A percentile compares a stretch with the other conserved stretches of the same genome.
These are phyloP conservation scores for Sphaerodactylus townsendi DNA, from an alignment of 2,113 vertebrate species.

Conservation along the genomic window DNA sequence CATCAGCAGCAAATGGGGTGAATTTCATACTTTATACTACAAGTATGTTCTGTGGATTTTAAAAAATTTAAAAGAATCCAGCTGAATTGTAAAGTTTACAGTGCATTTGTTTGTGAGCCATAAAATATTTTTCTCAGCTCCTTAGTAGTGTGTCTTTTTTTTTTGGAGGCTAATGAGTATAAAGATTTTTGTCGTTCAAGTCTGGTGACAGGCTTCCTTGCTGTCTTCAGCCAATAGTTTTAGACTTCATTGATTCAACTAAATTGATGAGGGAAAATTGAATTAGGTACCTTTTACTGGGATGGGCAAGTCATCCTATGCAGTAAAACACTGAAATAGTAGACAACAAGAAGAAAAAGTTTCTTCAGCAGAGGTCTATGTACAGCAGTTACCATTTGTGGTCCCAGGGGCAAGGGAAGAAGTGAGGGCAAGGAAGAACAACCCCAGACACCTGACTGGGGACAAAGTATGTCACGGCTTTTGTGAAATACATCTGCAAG, in stretches of 20 bases:
- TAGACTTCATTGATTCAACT: not conserved
- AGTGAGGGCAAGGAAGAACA: no score
- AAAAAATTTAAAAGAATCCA: not conserved
- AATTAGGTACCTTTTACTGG: constrained; percentile 1
- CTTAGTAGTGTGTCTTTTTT: not conserved
- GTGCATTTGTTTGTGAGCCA: not conserved
- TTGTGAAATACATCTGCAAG: no score
- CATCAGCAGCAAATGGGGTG: no score
- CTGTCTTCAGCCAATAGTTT: not conserved
- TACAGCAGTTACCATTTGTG: not conserved
- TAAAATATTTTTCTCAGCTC: not conserved
- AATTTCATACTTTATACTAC: not conserved
- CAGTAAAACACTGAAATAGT: not conserved
- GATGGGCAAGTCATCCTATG: not conserved
- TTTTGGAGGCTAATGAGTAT: not conserved
- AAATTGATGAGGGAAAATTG: not conserved
- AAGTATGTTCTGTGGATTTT: not conserved
- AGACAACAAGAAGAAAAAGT: not conserved
- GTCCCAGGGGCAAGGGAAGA: no score
- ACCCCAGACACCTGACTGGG: no score
- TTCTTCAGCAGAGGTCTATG: not conserved
- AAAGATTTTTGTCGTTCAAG: not conserved
- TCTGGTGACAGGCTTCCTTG: not conserved
- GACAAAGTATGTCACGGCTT: no score
- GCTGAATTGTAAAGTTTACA: not conserved